Base-by-base conservation (phyloP, 2,113 vertebrate genomes). In the Trichomycterus rosablanca region DNA sequence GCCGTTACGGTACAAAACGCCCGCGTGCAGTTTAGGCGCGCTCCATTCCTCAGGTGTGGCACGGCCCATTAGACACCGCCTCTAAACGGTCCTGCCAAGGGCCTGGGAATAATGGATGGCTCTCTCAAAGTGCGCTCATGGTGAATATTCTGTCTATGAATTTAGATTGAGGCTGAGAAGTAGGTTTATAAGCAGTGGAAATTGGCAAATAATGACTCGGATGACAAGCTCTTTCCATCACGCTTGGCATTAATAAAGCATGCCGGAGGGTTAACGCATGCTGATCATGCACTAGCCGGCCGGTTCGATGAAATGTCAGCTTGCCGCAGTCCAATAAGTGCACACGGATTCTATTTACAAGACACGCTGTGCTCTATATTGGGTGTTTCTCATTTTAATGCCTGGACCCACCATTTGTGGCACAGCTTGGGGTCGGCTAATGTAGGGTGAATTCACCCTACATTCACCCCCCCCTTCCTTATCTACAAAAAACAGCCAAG, bases 141-240 rank as follows among this genome's bases (percentile, higher is more conserved):
- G 48, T 70, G 71, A 72, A 79, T 77, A 75, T 75, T 70, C 52
- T 78, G 68, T 74, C 76, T 64, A 79, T 83, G 68, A 83, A 83
- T 84, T 86, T 77, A 85, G 79, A 83, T 70, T 72, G 74, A 78
- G 77, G 76, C 16, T 4, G 62, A 26, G 71, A 67, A 65, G 77
- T 67, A 66, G 73, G 75, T 80, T 82, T 75, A 83, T 78, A 80
- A 74, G 78, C 73, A 24, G 70, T 73, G 81, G 74, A 84, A 84
- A 85, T 80, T 76, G 70, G 75, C 75, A 85, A 83, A 83, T 86
- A 85, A 86, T 76, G 79, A 67, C 63, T 67, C 48, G 12, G 63
- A 45, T 84, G 82, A 85, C 81, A 77, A 74, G 73, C 69, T 40
- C 64, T 56, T 72, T 87, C 83, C 74, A 80, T 84, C 82, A 84